These are phyloP conservation scores for Podiceps cristatus DNA, from an alignment of 2,113 vertebrate species.

Conservation along the genomic window DNA sequence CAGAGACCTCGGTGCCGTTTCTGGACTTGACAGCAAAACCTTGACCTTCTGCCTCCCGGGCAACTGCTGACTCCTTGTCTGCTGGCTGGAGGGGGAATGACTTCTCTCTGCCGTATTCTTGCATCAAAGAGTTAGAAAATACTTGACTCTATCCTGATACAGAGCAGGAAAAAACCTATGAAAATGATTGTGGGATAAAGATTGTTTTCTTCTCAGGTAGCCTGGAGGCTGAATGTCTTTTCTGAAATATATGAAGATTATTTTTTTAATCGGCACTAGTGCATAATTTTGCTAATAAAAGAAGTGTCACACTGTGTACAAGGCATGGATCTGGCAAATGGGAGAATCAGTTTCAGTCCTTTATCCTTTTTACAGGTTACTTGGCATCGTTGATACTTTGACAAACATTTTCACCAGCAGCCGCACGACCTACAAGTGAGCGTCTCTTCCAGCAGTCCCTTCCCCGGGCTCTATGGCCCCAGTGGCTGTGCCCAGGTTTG, in stretches of 20 bases:
- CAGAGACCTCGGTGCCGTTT: not conserved
- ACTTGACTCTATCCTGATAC: not conserved
- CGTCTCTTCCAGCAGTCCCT: accelerated
- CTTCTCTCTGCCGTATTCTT: not conserved
- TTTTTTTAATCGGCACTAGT: accelerated
- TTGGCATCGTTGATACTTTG: not conserved
- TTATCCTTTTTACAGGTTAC: not conserved
- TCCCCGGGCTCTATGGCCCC: not conserved
- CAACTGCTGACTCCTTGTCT: not conserved
- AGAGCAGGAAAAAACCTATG: not conserved
- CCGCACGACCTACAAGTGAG: not conserved
- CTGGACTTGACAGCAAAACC: not conserved
- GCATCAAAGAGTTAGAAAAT: not conserved
- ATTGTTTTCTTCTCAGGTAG: not conserved
- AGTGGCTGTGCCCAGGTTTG: not conserved
- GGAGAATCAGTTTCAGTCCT: not conserved
- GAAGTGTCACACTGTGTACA: not conserved
- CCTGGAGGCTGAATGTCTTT: not conserved
- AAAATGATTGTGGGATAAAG: not conserved
- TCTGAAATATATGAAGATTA: not conserved
- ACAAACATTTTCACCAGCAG: not conserved
- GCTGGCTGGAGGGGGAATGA: not conserved
- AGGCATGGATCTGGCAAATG: not conserved
- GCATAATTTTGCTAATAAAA: not conserved
- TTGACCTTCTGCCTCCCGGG: not conserved